Conservation (phyloP, 2,797 vertebrate genomes). For the Clarias fuscus region DNA sequence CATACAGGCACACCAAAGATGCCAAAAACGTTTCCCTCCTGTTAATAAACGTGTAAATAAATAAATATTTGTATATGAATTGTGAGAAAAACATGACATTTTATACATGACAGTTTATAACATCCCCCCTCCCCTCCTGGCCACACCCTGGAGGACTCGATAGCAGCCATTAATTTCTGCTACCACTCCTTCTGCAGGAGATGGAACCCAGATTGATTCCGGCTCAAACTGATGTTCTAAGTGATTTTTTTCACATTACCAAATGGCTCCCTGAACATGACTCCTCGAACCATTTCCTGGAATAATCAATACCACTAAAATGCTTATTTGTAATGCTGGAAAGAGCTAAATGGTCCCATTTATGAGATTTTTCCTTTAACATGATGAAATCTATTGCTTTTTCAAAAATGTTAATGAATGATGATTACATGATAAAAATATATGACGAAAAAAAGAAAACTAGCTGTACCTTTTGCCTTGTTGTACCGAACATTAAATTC, state of each 20-base stretch:
- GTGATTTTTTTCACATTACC: constrained; percentile 80
- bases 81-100: constrained; percentile 29
- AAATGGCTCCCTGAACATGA: constrained; percentile 83
- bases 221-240: constrained; percentile 76
- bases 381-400: constrained; percentile 10
- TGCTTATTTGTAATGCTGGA: constrained; percentile 59
- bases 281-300: constrained; percentile 81
- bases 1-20: background rate
- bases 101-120: too few species aligned
- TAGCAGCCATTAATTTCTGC: constrained; percentile 74
- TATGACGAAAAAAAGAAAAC: background rate
- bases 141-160: constrained; percentile 53
- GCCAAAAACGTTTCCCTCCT: background rate
- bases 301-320: constrained; percentile 85
- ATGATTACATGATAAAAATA: background rate
- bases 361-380: constrained; percentile 10
- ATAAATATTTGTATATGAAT: background rate
- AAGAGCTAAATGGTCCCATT: constrained; percentile 41
- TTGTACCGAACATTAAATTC: background rate
- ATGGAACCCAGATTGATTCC: constrained; percentile 75
- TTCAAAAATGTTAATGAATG: background rate
- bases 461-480: background rate
- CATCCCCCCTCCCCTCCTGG: constrained; percentile 34
- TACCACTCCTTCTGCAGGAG: constrained; percentile 66
- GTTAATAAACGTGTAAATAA: background rate